Evolutionary conservation across 2,888 invertebrate genomes (phyloP), one percentile per base, ranked within the genome.

Genomic region (Malthinus seriepunctatus): DNA sequence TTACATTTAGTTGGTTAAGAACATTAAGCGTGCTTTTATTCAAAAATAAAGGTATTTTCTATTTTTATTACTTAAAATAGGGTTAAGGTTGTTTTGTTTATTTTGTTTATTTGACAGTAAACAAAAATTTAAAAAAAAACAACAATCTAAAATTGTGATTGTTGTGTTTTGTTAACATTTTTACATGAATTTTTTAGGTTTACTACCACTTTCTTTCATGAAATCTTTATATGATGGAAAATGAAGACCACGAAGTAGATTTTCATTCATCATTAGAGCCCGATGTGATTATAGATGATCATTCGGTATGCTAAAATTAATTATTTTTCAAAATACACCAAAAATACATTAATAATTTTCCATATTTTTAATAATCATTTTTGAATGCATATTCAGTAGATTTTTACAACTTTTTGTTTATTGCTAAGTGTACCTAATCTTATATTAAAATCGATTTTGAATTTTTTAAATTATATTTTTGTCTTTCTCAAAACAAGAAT

Each of bases 261-360:
- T 72, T 69, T 63, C 69, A 69, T 51, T 55, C 67, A 32, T 61
- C 68, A 54, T 67, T 76, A 39, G 76, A 76, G 49, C 75, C 76
- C 57, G 71, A 75, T 60, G 72, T 75, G 51, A 73, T 75, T 56
- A 75, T 74, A 51, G 67, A 74, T 58, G 73, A 74, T 63, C 71
- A 67, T 58, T 65, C 64, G 51, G 70, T 68, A 64, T 60, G 66
- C 23, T 23, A 23, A 23, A 23, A 23, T 5, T 3, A 23, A 5
- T 23, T 23, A 23, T 23, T 23, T 23, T 23, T 3, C 3, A 23
- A 23, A 23, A n/a, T n/a, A n/a, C n/a, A n/a, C n/a, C n/a, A n/a
- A n/a, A n/a, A n/a, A n/a, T n/a, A n/a, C n/a, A n/a, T n/a, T n/a
- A n/a, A n/a, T n/a, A n/a, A n/a, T n/a, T n/a, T n/a, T n/a, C n/a